Evolutionary conservation across 1,140 invertebrate genomes (phyloP).

Genomic region (Callitettix versicolor): DNA sequence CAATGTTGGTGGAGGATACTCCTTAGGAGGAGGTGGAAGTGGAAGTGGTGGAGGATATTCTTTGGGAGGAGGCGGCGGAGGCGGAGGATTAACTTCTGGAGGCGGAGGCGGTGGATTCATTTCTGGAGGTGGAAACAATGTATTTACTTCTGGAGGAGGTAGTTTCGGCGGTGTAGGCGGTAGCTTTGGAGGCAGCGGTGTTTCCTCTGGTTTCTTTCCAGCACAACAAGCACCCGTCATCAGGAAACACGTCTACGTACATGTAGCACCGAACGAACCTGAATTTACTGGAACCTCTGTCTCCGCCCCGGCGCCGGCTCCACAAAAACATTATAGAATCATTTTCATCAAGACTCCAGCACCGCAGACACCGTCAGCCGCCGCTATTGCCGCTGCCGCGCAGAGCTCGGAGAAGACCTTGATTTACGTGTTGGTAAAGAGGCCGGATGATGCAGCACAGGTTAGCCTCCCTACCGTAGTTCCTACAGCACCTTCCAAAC

Average conservation of each 20-base stretch:
- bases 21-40: too few species aligned
- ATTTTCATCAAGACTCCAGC: conserved; percentile 82
- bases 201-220: conserved; percentile 26
- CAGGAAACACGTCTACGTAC: conserved; percentile 73
- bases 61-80: conserved; percentile 30
- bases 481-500: conserved; percentile 70
- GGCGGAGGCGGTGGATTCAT: conserved; percentile 25
- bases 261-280: conserved; percentile 64
- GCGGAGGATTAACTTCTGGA: conserved; percentile 25
- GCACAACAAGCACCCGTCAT: conserved; percentile 39
- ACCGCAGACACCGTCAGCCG: conserved; percentile 57
- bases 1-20: too few species aligned
- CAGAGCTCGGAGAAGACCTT: conserved; percentile 82
- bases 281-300: conserved; percentile 44
- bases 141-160: conserved; percentile 31
- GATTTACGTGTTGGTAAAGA: conserved; percentile 79
- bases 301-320: conserved; percentile 41
- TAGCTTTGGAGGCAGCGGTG: conserved; percentile 27
- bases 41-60: conserved; percentile 26
- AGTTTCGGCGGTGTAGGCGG: conserved; percentile 27
- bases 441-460: conserved; percentile 66
- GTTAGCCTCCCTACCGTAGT: conserved; percentile 60
- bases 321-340: conserved; percentile 79
- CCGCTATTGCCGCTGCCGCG: conserved; percentile 55
- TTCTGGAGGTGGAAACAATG: conserved; percentile 29